These are phyloP conservation scores for Zaprionus inermis DNA, from an alignment of 1,140 invertebrate species.

Conservation along the genomic window DNA sequence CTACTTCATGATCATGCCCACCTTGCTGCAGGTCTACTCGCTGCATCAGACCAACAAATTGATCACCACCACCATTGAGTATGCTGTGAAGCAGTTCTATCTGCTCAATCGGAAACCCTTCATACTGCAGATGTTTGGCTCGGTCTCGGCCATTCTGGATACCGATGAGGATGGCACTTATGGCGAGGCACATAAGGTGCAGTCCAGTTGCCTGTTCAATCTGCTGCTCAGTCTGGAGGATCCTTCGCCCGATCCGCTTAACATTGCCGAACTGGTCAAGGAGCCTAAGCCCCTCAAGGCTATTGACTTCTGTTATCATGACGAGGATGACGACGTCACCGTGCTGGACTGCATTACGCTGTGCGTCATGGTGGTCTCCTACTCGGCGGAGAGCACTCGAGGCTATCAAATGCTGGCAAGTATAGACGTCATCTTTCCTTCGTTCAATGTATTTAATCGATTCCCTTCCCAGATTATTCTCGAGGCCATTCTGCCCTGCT, in stretches of 20 bases:
- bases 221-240: constrained; percentile 96
- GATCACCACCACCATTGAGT: constrained; percentile 97
- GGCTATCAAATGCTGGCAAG: constrained; percentile 98
- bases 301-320: constrained; percentile 98
- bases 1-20: constrained; percentile 98
- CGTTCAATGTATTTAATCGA: neutral
- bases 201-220: constrained; percentile 95
- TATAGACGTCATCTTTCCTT: constrained; percentile 12
- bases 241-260: constrained; percentile 96
- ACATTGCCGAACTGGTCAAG: constrained; percentile 97
- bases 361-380: constrained; percentile 98
- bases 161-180: constrained; percentile 94
- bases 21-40: constrained; percentile 97
- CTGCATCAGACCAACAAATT: constrained; percentile 98
- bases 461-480: constrained; percentile 91
- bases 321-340: constrained; percentile 97
- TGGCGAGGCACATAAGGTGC: constrained; percentile 96
- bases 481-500: constrained; percentile 97
- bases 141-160: constrained; percentile 97
- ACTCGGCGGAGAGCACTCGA: constrained; percentile 96
- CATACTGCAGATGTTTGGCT: constrained; percentile 99
- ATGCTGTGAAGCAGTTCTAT: constrained; percentile 99
- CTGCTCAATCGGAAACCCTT: constrained; percentile 99
- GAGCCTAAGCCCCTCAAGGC: constrained; percentile 98
- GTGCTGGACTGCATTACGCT: constrained; percentile 97